Percentiles rank a stretch among this genome's conserved stretches.
Evolutionary conservation across 2,797 vertebrate genomes (phyloP).

Genomic region (Hippocampus kuda): DNA sequence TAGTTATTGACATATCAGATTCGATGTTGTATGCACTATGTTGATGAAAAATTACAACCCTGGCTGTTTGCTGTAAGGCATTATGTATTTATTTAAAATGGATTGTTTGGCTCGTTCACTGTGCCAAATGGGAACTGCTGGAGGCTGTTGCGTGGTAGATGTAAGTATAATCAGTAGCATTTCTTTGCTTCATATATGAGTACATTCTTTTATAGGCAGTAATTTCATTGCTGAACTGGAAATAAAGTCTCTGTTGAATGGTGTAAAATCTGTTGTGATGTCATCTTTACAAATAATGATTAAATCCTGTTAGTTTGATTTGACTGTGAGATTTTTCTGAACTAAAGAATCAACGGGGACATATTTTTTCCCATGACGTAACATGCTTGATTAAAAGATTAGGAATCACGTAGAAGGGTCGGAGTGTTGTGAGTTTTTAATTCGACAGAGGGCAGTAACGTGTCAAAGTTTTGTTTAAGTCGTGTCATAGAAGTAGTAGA

Average conservation of each 20-base stretch:
- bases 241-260: conserved; percentile 74
- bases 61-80: conserved; percentile 73
- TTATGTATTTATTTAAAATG: conserved; percentile 66
- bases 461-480: accelerated
- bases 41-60: conserved; percentile 64
- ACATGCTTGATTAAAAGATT: not conserved
- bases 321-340: not conserved
- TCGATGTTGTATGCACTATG: conserved; percentile 77
- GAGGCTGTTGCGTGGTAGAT: conserved; percentile 67
- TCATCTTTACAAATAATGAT: conserved; percentile 4
- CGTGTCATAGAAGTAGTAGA: conserved; percentile 14
- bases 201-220: conserved; percentile 66
- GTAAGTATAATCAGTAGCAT: conserved; percentile 67
- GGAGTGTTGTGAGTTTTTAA: not conserved
- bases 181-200: conserved; percentile 68
- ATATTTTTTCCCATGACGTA: too few species aligned
- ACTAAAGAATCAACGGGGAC: too few species aligned
- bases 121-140: conserved; percentile 58
- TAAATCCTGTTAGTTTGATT: not conserved
- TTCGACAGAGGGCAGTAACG: conserved; percentile 13
- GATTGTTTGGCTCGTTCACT: conserved; percentile 62
- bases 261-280: conserved; percentile 35
- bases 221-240: conserved; percentile 63
- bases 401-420: too few species aligned
- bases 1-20: conserved; percentile 67